Percentiles rank a stretch among this genome's conserved stretches.
Evolutionary conservation across 1,140 invertebrate species (phyloP).

Genomic region (Mesaphorura yosii): DNA sequence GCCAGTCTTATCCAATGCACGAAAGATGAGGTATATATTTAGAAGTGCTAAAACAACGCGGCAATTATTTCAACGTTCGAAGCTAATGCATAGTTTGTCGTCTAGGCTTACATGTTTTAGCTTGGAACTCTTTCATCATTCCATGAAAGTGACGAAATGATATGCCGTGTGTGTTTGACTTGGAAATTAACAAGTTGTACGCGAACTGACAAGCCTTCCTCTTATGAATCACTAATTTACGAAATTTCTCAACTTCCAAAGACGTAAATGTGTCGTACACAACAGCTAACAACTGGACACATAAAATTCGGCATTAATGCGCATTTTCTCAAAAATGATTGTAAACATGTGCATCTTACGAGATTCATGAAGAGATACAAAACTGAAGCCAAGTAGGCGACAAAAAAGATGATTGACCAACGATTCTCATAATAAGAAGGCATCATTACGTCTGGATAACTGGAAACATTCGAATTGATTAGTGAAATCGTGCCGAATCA

Average conservation of each 20-base stretch:
- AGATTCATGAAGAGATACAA: slow-evolving; percentile 85
- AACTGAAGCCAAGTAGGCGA: slow-evolving; percentile 70
- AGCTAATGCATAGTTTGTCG: no score
- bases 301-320: slow-evolving; percentile 18
- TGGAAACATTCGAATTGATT: slow-evolving; percentile 39
- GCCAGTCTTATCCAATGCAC: slow-evolving; percentile 57
- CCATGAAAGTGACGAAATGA: slow-evolving; percentile 68
- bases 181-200: slow-evolving; percentile 63
- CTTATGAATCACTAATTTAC: slow-evolving; percentile 71
- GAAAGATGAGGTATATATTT: slow-evolving; percentile 70
- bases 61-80: not conserved
- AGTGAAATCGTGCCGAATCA: slow-evolving; percentile 2
- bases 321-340: not conserved
- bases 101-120: slow-evolving; percentile 29
- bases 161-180: slow-evolving; percentile 51
- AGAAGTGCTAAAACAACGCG: slow-evolving; percentile 52
- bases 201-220: slow-evolving; percentile 69
- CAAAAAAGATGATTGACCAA: slow-evolving; percentile 76
- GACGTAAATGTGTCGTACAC: slow-evolving; percentile 82
- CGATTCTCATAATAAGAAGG: slow-evolving; percentile 61
- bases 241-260: slow-evolving; percentile 76
- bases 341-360: slow-evolving; percentile 41
- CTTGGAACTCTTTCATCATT: slow-evolving; percentile 25
- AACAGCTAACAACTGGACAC: slow-evolving; percentile 65
- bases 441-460: slow-evolving; percentile 91